Conservation (phyloP, 2,888 invertebrate genomes). For the Keiferia lycopersicella region DNA sequence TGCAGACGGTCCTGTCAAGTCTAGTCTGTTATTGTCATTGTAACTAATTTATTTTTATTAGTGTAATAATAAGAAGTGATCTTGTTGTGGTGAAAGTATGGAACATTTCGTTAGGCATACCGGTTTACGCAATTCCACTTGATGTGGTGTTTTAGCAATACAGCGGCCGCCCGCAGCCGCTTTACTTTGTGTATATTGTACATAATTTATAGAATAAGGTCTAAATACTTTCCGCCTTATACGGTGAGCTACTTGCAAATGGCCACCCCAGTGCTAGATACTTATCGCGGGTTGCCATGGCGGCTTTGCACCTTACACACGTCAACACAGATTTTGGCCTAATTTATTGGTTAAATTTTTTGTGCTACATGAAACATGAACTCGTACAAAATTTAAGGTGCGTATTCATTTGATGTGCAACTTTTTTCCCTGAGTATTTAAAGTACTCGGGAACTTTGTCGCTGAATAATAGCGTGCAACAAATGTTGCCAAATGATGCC, state of each 20-base stretch:
- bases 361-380: not conserved
- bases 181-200: constrained; percentile 77
- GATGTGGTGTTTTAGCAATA: constrained; percentile 57
- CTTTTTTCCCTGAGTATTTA: no score
- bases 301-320: not conserved
- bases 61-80: constrained; percentile 35
- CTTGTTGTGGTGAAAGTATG: constrained; percentile 44
- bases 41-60: constrained; percentile 58
- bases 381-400: no score
- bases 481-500: no score
- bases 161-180: constrained; percentile 55
- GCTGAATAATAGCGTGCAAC: no score
- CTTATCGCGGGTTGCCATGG: constrained; percentile 17
- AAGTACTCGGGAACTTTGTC: no score
- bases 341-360: not conserved
- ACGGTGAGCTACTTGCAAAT: constrained; percentile 53
- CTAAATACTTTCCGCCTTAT: constrained; percentile 72
- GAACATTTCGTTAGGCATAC: constrained; percentile 61
- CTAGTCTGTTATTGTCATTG: constrained; percentile 72
- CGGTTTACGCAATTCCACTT: constrained; percentile 59
- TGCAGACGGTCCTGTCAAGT: constrained; percentile 62
- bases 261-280: constrained; percentile 36
- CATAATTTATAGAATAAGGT: constrained; percentile 64
- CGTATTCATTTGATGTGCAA: no score
- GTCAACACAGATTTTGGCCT: not conserved